phyloP scores from a whole-genome alignment of 2,888 invertebrate genomes.

The Amaurobius ferox region DNA sequence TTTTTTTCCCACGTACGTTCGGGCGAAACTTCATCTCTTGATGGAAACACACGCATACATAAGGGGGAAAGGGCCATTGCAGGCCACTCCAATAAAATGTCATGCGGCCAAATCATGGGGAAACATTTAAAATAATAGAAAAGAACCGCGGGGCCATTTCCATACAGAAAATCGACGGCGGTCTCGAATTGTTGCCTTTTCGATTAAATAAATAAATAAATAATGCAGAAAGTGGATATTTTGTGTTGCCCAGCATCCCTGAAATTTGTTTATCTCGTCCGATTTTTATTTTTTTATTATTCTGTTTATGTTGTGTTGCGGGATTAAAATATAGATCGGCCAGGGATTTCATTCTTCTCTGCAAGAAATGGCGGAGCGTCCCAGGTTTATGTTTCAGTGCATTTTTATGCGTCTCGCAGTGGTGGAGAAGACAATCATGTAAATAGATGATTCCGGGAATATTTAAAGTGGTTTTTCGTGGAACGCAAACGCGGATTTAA shows the following conservation, averaged over 20 bases:
- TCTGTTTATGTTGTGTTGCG: conserved; percentile 10
- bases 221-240: conserved; percentile 37
- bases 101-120: conserved; percentile 70
- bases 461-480: too few relatives aligned
- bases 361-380: background rate
- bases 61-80: conserved; percentile 52
- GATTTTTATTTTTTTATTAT: conserved; percentile 22
- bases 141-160: conserved; percentile 59
- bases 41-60: conserved; percentile 67
- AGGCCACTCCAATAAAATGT: conserved; percentile 70
- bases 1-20: conserved; percentile 68
- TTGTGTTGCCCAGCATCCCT: conserved; percentile 25
- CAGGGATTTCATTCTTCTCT: background rate
- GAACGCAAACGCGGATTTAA: background rate
- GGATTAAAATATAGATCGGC: conserved; percentile 20
- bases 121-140: conserved; percentile 72
- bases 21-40: conserved; percentile 67
- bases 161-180: conserved; percentile 66
- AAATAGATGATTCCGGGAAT: too few relatives aligned
- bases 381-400: background rate
- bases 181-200: conserved; percentile 47
- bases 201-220: conserved; percentile 69
- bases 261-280: background rate
- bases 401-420: background rate
- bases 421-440: too few relatives aligned